Evolutionary conservation across 2,888 invertebrate species (phyloP), one percentile per base, ranked within the genome.

Genomic region (Andrena chrysosceles): DNA sequence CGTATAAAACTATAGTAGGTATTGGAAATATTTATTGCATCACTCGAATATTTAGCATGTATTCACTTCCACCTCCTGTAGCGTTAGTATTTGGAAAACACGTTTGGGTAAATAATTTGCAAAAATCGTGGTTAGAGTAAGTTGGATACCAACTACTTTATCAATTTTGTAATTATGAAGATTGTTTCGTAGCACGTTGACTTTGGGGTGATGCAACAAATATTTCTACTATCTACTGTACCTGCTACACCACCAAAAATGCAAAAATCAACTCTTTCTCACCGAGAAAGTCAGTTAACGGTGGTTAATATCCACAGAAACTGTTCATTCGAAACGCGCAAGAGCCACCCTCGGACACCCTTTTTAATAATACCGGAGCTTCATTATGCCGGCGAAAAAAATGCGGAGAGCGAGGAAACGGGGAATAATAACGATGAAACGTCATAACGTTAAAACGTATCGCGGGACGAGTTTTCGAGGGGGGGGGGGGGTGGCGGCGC

Each of bases 361-460:
- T 68, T 23, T 23, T 62, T 31, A 60, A 56, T 33, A 70, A 63
- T 31, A 42, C 54, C 42, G 48, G 23, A 23, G 8, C n/a, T 3
- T 33, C 8, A 26, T 60, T 16, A 42, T 42, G 26, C 33, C 26
- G 20, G 31, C 33, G n/a, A 1, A n/a, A 5, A 35, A 10, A 0
- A n/a, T 2, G 10, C 5, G 1, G 5, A 16, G 10, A 0, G 10
- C 8, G 31, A 52, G 49, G 42, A 8, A 7, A 13, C 20, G 42
- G 1, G 33, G 56, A 72, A 59, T 59, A 64, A 72, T 67, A 77
- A 72, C 20, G n/a, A 26, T 23, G 42, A 31, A 67, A 63, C 33
- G 63, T 60, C 56, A 78, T 48, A 60, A 54, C 60, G 64, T 76
- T 76, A 48, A 69, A 79, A 59, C 56, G 20, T 48, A 54, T 62